Evolutionary conservation across 2,888 invertebrate genomes (phyloP), one percentile per base, ranked within the genome.

Genomic region (Pollenia amentaria): DNA sequence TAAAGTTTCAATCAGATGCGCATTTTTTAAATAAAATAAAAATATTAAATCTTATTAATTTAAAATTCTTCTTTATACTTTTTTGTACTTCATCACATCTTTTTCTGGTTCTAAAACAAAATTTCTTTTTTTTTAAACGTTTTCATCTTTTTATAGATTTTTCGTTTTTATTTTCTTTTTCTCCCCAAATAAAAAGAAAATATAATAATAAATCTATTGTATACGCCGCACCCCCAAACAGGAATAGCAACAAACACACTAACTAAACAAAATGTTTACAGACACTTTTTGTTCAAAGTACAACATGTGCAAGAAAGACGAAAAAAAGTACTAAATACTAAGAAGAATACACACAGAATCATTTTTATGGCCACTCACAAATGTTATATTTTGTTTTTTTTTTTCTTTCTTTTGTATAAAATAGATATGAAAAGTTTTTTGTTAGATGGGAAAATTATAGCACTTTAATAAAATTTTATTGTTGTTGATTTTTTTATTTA

Each of bases 291-390:
- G 62, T 62, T 60, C 40, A 42, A 67, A 46, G 21, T 44, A 64
- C 38, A 67, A 73, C 83, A 83, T 86, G 82, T 83, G 80, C 77
- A 60, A 88, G 57, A 80, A 76, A 73, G 38, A 70, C 72, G n/a
- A 46, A 62, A 40, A 40, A 40, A 53, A 14, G 53, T 38, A 40
- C 4, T 38, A 11, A 42, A 62, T 18, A 38, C 51, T 62, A 8
- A 11, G 48, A 81, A 69, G n/a, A 46, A 29, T n/a, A 44, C 44
- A 82, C n/a, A 14, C 55, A 70, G 40, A 16, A 29, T 29, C 16
- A 57, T 51, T 29, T 18, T 44, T 57, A 38, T 42, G 48, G 21
- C 11, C 65, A 40, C 42, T 53, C 42, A 38, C 1, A 77, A 67
- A 16, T 44, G n/a, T 44, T 57, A 10, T 62, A 8, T 16, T 16